Evolutionary conservation across 2,797 vertebrate genomes (phyloP).

Genomic region (Sebastes variabilis): DNA sequence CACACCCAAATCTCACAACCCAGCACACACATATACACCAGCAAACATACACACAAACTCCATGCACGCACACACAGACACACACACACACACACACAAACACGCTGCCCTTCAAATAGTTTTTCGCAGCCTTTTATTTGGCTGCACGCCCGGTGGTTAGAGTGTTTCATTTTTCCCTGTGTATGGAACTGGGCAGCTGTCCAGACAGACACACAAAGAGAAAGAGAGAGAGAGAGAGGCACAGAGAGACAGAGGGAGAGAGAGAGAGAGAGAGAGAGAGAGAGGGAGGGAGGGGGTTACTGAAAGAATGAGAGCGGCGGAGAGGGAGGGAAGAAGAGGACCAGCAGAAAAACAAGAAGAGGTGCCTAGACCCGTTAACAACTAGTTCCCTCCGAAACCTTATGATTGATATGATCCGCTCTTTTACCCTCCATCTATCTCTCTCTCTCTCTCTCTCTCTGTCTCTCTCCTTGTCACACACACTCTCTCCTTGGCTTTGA

Average conservation of each 20-base stretch:
- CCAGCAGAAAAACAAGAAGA: conserved; percentile 73
- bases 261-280: conserved; percentile 42
- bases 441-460: conserved; percentile 48
- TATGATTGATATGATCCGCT: conserved; percentile 84
- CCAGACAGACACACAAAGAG: conserved; percentile 87
- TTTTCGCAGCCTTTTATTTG: conserved; percentile 85
- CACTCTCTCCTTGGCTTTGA: conserved; percentile 75
- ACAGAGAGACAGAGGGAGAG: conserved; percentile 9
- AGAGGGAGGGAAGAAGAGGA: conserved; percentile 58
- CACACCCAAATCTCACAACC: conserved; percentile 76
- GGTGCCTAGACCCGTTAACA: conserved; percentile 76
- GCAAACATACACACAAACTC: conserved; percentile 59
- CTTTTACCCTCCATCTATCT: conserved; percentile 26
- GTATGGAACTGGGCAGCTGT: conserved; percentile 98
- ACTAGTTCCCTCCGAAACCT: conserved; percentile 80
- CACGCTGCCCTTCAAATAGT: conserved; percentile 83
- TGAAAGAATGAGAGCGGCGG: conserved; percentile 69
- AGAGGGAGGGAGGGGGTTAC: conserved; percentile 34
- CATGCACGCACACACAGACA: conserved; percentile 32
- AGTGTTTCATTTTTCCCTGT: conserved; percentile 86
- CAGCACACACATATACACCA: conserved; percentile 49
- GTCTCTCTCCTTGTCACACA: not conserved
- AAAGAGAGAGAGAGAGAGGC: conserved; percentile 35
- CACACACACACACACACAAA: conserved; percentile 66
- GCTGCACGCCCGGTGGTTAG: conserved; percentile 83